Percentiles rank a stretch among this genome's conserved stretches.
These are phyloP conservation scores for Drosophila micromelanica DNA, from an alignment of 1,140 invertebrate genomes.

Conservation along the genomic window DNA sequence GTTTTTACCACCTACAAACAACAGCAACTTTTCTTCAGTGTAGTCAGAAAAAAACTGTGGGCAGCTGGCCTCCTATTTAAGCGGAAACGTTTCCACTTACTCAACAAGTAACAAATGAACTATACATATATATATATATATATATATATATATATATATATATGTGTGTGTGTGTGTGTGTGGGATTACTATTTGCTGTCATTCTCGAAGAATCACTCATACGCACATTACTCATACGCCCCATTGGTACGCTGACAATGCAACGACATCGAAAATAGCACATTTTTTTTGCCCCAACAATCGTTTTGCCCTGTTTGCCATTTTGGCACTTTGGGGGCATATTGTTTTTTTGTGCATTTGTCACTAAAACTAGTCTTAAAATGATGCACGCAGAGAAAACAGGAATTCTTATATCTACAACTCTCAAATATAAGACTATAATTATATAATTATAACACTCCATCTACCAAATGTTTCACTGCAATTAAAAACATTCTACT, in stretches of 20 bases:
- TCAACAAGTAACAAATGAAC: slow-evolving; percentile 30
- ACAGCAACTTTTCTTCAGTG: slow-evolving; percentile 1
- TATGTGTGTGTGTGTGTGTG: neutral
- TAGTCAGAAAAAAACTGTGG: neutral
- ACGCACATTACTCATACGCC: slow-evolving; percentile 42
- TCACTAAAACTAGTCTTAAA: no score
- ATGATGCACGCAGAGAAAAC: no score
- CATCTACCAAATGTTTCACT: no score
- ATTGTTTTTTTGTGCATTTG: no score
- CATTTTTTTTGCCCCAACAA: neutral
- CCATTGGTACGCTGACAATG: slow-evolving; percentile 2
- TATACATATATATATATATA: neutral
- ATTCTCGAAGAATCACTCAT: slow-evolving; percentile 32
- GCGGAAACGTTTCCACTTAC: slow-evolving; percentile 14
- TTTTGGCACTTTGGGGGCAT: no score
- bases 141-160: neutral
- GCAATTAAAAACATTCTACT: no score
- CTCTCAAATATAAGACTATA: no score
- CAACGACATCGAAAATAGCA: slow-evolving; percentile 5
- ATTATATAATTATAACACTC: no score
- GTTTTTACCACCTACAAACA: slow-evolving; percentile 1
- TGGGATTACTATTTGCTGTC: slow-evolving; percentile 8
- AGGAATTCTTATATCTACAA: no score
- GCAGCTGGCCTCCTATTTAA: neutral
- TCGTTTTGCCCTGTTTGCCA: no score